A percentile compares a stretch with the other conserved stretches of the same genome.
These are phyloP conservation scores for Syrmaticus mikado DNA, from an alignment of 2,113 vertebrate genomes.

Conservation along the genomic window DNA sequence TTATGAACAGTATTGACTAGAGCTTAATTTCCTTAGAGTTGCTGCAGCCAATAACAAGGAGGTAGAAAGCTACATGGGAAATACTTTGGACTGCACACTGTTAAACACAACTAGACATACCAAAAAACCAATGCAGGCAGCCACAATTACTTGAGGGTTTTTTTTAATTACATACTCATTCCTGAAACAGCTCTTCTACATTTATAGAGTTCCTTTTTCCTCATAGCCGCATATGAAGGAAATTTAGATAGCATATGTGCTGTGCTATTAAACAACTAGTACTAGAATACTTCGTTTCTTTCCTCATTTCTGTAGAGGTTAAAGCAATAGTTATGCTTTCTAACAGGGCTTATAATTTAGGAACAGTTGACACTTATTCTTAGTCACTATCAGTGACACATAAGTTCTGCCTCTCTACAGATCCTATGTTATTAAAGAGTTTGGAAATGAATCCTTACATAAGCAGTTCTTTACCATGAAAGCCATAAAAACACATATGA, in stretches of 20 bases:
- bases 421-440: not conserved
- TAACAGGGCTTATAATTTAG: not conserved
- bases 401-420: not conserved
- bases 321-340: not conserved
- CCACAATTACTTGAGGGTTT: not conserved
- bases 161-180: not conserved
- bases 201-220: not conserved
- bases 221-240: not conserved
- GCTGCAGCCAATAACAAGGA: not conserved
- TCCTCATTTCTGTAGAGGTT: not conserved
- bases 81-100: not conserved
- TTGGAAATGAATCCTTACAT: not conserved
- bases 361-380: not conserved
- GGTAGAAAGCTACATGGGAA: not conserved
- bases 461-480: constrained; percentile 15
- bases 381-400: not conserved
- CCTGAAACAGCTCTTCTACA: not conserved
- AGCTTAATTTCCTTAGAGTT: not conserved
- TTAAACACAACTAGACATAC: not conserved
- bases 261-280: not conserved
- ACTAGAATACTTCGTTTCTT: not conserved
- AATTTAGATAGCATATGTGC: not conserved
- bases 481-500: constrained; percentile 28
- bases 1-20: not conserved
- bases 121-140: not conserved